Conservation (phyloP, 2,797 vertebrate genomes). For the Chrosomus eos region DNA sequence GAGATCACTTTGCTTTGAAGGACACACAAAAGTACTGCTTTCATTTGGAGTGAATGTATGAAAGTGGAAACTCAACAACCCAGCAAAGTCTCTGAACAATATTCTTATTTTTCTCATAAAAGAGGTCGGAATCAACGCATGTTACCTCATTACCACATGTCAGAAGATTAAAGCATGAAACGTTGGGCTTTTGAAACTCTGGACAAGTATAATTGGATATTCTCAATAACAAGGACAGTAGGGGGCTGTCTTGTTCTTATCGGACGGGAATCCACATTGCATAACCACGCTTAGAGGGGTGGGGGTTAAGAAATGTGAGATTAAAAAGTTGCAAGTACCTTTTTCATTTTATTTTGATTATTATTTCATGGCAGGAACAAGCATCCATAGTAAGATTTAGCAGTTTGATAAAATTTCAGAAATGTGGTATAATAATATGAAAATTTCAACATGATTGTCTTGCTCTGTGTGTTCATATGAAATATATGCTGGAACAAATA, state of each 20-base stretch:
- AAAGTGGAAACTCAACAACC: background rate
- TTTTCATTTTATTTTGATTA: too few species aligned
- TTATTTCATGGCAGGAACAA: background rate
- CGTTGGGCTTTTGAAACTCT: background rate
- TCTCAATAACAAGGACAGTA: background rate
- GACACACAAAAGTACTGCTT: background rate
- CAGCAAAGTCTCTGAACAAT: slow-evolving; percentile 56
- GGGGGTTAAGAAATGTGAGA: too few species aligned
- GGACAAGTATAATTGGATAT: slow-evolving; percentile 38
- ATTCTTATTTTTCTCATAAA: slow-evolving; percentile 76
- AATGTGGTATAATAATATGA: background rate
- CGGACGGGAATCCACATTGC: background rate
- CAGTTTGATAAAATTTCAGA: background rate
- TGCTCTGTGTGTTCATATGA: background rate
- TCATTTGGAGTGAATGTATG: background rate
- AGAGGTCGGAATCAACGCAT: slow-evolving; percentile 67
- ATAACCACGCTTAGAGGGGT: background rate
- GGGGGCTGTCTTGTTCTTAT: slow-evolving; percentile 2
- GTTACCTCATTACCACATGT: slow-evolving; percentile 56
- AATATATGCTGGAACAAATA: background rate
- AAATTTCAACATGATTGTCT: background rate
- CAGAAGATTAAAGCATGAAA: slow-evolving; percentile 28
- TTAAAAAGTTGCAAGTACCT: too few species aligned
- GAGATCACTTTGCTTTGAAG: background rate
- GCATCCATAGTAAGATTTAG: background rate